Conservation (phyloP, 2,888 invertebrate species). For the Lycophotia porphyrea region DNA sequence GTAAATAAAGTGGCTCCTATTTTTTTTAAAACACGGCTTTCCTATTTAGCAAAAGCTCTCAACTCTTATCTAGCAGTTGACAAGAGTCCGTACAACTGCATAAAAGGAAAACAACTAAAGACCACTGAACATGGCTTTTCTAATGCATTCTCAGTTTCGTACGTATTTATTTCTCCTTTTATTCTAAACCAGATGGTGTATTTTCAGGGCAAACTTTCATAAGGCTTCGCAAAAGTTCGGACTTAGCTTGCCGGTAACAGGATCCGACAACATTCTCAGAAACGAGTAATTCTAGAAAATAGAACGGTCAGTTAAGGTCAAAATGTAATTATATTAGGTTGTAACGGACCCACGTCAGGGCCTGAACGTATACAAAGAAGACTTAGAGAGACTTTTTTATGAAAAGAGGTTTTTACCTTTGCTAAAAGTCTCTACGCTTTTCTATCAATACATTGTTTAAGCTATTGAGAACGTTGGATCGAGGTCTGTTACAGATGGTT, state of each 20-base stretch:
- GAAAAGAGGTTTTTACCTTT: background rate
- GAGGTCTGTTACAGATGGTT: background rate
- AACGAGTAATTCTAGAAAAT: constrained; percentile 17
- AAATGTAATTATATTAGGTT: background rate
- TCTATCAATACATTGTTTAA: background rate
- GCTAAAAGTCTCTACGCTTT: background rate
- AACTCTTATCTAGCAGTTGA: background rate
- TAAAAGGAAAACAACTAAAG: constrained; percentile 8
- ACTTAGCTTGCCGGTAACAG: constrained; percentile 29
- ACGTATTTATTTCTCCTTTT: constrained; percentile 22
- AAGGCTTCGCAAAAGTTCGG: constrained; percentile 41
- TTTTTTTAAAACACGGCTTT: background rate
- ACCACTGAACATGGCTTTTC: background rate
- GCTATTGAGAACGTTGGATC: background rate
- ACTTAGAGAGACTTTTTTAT: background rate
- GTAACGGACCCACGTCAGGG: background rate
- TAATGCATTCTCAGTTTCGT: constrained; percentile 22
- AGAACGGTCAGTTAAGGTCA: constrained; percentile 19
- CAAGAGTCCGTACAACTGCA: background rate
- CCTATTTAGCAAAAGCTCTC: background rate
- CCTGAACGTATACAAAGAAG: background rate
- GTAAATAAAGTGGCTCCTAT: background rate
- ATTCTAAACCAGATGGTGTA: constrained; percentile 18
- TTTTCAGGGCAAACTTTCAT: constrained; percentile 34
- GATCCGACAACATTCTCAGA: constrained; percentile 23